Evolutionary conservation across 2,113 vertebrate species (phyloP), one percentile per base, ranked within the genome.

Genomic region (Pterocles orientalis): DNA sequence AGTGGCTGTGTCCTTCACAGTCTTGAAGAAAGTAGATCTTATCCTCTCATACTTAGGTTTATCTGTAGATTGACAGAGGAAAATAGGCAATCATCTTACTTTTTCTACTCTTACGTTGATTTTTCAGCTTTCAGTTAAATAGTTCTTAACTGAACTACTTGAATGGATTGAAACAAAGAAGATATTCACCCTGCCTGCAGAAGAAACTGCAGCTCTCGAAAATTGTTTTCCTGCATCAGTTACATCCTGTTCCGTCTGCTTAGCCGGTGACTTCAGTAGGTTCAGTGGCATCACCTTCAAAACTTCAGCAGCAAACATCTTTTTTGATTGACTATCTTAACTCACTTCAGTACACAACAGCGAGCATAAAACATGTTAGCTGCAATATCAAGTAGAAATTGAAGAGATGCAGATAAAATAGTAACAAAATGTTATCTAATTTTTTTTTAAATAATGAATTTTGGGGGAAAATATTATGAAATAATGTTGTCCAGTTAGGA

Each of bases 101-200:
- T 88, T 82, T 90, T 78, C 72, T 77, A 28, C 64, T 86, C 28
- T 45, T 26, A 54, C 1, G 25, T 26, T 91, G 77, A 68, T 92
- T 94, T 94, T 94, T 92, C 86, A 92, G 81, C 73, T 87, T 84
- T 82, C n/a, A 65, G 56, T 75, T 83, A 75, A 88, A 66, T 84
- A 91, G 65, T 71, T 81, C 72, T 71, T 81, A 91, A 79, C 71
- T 77, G 82, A 94, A 48, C 86, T 79, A 43, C 64, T 54, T 50
- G 41, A 78, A 56, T 76, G 48, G 73, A 39, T 71, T 87, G 89
- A 95, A 95, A 96, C 89, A 92, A 94, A 94, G 83, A 80, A 72
- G n/a, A 79, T 76, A 45, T 5, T 92, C 72, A 45, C 50, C 4
- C 31, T 75, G 65, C 34, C 65, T 75, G 56, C 48, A 75, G 85